Evolutionary conservation across 2,888 invertebrate species (phyloP).

Genomic region (Caenorhabditis afra): DNA sequence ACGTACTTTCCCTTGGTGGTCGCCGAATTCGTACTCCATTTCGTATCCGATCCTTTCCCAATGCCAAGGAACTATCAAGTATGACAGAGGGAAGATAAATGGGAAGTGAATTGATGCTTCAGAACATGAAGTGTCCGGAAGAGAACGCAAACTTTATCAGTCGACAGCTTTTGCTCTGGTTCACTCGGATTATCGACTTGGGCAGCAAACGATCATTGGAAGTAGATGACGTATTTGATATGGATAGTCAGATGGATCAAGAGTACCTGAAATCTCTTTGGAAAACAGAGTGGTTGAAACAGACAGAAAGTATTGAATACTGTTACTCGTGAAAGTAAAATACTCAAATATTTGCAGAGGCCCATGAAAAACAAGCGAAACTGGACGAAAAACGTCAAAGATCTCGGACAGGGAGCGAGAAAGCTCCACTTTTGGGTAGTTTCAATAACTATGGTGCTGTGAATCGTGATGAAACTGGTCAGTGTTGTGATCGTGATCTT

Average conservation of each 20-base stretch:
- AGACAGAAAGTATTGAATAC: conserved; percentile 45
- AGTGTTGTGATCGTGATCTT: conserved; percentile 23
- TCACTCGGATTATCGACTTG: conserved; percentile 66
- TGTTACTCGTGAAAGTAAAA: background rate
- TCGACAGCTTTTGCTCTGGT: conserved; percentile 76
- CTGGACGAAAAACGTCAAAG: conserved; percentile 41
- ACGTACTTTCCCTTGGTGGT: conserved; percentile 76
- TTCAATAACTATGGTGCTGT: conserved; percentile 56
- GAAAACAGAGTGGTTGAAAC: conserved; percentile 67
- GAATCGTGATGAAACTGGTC: conserved; percentile 41
- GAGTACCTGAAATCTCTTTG: conserved; percentile 70
- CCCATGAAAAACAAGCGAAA: conserved; percentile 30
- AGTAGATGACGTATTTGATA: conserved; percentile 74
- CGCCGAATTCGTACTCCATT: conserved; percentile 71
- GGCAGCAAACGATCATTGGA: conserved; percentile 73
- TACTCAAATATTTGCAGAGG: conserved; percentile 30
- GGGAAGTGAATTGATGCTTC: background rate
- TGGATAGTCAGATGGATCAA: conserved; percentile 71
- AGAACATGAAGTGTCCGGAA: conserved; percentile 72
- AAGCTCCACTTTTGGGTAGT: conserved; percentile 43
- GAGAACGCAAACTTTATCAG: conserved; percentile 74
- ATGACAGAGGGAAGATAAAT: background rate
- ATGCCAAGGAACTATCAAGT: conserved; percentile 55
- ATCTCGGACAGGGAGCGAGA: conserved; percentile 42
- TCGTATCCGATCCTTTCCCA: conserved; percentile 72